Conservation (phyloP, 2,113 vertebrate species). For the Ciconia stormi region DNA sequence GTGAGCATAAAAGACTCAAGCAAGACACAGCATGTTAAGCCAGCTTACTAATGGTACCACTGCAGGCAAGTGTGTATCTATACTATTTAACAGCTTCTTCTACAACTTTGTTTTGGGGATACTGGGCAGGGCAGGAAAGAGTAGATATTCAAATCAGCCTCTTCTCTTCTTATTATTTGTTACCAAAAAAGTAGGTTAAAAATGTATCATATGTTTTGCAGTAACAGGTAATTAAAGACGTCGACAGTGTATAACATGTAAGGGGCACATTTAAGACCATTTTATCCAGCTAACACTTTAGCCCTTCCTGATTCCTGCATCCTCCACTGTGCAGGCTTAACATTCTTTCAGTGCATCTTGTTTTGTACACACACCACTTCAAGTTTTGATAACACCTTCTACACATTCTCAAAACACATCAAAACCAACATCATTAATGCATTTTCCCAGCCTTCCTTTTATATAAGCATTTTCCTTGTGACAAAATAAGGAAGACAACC, state of each 20-base stretch:
- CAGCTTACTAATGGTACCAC: not conserved
- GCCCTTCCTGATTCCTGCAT: not conserved
- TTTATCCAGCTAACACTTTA: not conserved
- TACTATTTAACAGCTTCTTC: not conserved
- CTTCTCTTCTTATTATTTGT: not conserved
- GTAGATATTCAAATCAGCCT: not conserved
- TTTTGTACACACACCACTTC: not conserved
- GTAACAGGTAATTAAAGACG: not conserved
- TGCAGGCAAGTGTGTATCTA: not conserved
- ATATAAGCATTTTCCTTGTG: not conserved
- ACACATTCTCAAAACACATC: not conserved
- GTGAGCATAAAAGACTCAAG: conserved; percentile 20
- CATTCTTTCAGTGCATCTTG: not conserved
- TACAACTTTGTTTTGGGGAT: not conserved
- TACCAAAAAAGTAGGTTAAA: not conserved
- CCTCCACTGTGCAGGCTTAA: not conserved
- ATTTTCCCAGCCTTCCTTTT: not conserved
- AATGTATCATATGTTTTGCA: not conserved
- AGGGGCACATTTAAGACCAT: not conserved
- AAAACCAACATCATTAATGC: not conserved
- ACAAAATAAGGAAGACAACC: not conserved
- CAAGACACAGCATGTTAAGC: not conserved
- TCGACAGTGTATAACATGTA: not conserved
- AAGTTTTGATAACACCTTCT: not conserved
- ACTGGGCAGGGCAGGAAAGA: not conserved